A percentile compares a stretch with the other conserved stretches of the same genome.
Conservation (phyloP, 2,888 invertebrate species). For the Pollenia griseotomentosa region DNA sequence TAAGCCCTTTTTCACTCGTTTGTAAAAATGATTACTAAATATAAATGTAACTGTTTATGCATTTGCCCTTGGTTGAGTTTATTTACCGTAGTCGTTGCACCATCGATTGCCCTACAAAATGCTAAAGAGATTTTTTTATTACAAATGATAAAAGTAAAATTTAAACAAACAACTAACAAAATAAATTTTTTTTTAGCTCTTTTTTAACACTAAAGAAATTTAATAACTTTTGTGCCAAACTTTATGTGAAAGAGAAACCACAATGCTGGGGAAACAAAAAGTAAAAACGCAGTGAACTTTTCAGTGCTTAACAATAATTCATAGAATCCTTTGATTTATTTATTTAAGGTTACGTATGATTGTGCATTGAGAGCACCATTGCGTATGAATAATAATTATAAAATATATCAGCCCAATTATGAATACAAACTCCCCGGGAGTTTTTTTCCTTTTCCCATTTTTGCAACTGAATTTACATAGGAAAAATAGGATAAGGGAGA, state of each 20-base stretch:
- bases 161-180: constrained; percentile 26
- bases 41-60: constrained; percentile 6
- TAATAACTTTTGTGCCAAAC: constrained; percentile 3
- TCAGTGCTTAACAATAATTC: constrained; percentile 27
- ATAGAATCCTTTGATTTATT: constrained; percentile 37
- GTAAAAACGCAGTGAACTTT: constrained; percentile 15
- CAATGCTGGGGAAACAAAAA: background rate
- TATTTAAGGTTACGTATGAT: constrained; percentile 34
- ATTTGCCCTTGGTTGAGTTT: constrained; percentile 67
- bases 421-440: too few species aligned
- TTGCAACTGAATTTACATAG: too few species aligned
- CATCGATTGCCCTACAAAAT: constrained; percentile 70
- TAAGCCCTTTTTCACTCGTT: constrained; percentile 6
- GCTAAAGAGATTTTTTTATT: constrained; percentile 17
- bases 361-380: constrained; percentile 3
- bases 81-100: constrained; percentile 60
- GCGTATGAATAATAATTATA: constrained; percentile 19
- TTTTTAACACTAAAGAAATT: constrained; percentile 42
- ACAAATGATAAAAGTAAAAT: constrained; percentile 32
- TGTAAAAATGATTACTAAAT: background rate
- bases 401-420: too few species aligned
- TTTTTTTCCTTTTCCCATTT: too few species aligned
- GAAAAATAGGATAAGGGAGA: too few species aligned
- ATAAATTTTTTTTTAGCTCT: constrained; percentile 44
- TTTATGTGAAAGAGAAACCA: constrained; percentile 31